phyloP scores from a whole-genome alignment of 2,113 vertebrate genomes.

The Aptenodytes forsteri region DNA sequence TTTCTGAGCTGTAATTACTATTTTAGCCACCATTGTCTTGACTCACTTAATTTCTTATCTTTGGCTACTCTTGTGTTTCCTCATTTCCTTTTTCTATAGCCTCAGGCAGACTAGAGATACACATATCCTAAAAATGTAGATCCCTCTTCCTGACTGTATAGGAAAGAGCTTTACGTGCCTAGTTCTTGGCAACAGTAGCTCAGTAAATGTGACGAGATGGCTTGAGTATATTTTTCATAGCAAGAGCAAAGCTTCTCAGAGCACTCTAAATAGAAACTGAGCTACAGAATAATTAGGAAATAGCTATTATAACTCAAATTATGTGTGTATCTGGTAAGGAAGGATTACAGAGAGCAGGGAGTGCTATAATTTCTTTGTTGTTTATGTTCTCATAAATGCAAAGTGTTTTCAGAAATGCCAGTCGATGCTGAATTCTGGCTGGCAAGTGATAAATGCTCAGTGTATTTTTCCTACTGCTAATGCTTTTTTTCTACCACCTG shows the following conservation, averaged over 20 bases:
- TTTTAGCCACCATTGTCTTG: not conserved
- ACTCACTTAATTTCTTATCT: not conserved
- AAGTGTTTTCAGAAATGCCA: not conserved
- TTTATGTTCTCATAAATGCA: not conserved
- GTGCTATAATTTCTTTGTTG: not conserved
- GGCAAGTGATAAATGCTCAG: not conserved
- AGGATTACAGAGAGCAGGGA: not conserved
- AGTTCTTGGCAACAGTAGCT: not conserved
- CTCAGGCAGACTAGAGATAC: not conserved
- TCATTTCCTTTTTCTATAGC: not conserved
- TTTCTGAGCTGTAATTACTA: not conserved
- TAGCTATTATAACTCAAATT: not conserved
- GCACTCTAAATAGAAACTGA: not conserved
- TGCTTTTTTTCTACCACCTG: not conserved
- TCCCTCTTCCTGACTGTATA: not conserved
- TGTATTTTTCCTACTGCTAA: not conserved
- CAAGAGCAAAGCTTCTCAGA: not conserved
- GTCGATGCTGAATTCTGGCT: not conserved
- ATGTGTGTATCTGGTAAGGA: not conserved
- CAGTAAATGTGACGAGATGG: not conserved
- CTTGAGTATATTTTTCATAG: not conserved
- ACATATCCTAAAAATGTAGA: not conserved
- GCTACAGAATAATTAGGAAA: conserved; percentile 3
- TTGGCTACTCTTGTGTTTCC: not conserved
- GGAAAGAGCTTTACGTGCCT: not conserved